Percentiles rank a stretch among this genome's conserved stretches.
These are phyloP conservation scores for Turnix velox DNA, from an alignment of 2,113 vertebrate species.

Conservation along the genomic window DNA sequence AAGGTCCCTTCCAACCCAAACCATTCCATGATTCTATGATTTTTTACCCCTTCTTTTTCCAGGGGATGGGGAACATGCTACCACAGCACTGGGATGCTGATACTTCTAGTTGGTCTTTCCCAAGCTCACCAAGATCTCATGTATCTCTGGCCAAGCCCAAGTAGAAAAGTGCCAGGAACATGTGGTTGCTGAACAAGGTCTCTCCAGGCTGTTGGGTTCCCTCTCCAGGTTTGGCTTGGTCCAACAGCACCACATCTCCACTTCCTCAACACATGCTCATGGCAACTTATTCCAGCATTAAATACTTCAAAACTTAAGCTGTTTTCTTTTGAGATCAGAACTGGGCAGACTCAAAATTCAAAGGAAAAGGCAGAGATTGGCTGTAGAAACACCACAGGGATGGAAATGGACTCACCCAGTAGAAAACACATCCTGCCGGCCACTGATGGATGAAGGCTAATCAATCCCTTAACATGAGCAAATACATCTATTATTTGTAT, in stretches of 20 bases:
- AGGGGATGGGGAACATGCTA: background rate
- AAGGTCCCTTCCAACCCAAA: no score
- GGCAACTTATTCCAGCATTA: background rate
- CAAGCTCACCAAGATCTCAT: background rate
- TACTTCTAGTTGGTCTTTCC: background rate
- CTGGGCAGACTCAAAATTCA: background rate
- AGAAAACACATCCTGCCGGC: background rate
- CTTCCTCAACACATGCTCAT: background rate
- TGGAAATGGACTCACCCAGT: background rate
- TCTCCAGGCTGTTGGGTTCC: background rate
- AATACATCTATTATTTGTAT: background rate
- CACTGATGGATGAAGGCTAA: background rate
- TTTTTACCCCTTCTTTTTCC: background rate
- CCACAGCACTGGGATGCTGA: background rate
- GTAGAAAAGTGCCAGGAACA: background rate
- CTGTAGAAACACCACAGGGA: background rate
- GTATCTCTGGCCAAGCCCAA: background rate
- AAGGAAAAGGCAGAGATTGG: background rate
- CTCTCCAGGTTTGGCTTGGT: background rate
- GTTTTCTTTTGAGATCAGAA: background rate
- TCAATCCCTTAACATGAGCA: background rate
- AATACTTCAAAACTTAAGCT: background rate
- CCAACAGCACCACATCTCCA: background rate
- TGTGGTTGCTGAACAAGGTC: rapidly evolving
- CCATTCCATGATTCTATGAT: no score